Base-by-base conservation (phyloP, 2,888 invertebrate genomes). In the Herminia tarsipennalis region DNA sequence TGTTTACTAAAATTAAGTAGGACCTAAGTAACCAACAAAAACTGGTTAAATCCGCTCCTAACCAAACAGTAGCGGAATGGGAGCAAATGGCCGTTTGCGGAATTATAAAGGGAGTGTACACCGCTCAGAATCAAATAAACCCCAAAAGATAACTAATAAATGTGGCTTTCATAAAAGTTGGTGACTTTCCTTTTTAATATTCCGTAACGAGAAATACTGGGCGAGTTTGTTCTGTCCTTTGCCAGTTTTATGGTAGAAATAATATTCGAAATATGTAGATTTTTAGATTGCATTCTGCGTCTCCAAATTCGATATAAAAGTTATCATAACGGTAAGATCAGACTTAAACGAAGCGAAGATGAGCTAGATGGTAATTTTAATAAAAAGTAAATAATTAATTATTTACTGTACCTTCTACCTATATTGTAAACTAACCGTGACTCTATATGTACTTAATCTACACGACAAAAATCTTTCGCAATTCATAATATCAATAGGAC, bases 11-110 rank as follows among this genome's bases (percentile, higher is more conserved):
- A 70, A 69, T 60, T 48, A 71, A 68, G 66, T 45, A 58, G 56
- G 30, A 56, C 64, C 68, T 67, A 64, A 64, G 68, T 59, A 67
- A 65, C 68, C 60, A 61, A 55, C 58, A 56, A 62, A 65, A 71
- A 67, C 64, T 58, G 64, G 52, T 68, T 64, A 66, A 73, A 75
- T 71, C 74, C 51, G 71, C 64, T 72, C 74, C 73, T 76, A 73
- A 73, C 54, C 67, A 76, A 75, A 76, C 73, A 73, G 43, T 54
- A 56, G 60, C 42, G 56, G 64, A 70, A 71, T 55, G 56, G 57
- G 65, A 58, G 60, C 54, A 49, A 59, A 71, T 66, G 63, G 54
- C 49, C 52, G 57, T 57, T 67, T 56, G 66, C 45, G 64, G 66
- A 51, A 66, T 63, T 64, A 62, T 66, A 56, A 68, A 56, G 47